Evolutionary conservation across 2,113 vertebrate species (phyloP).

Genomic region (Engystomops pustulosus): DNA sequence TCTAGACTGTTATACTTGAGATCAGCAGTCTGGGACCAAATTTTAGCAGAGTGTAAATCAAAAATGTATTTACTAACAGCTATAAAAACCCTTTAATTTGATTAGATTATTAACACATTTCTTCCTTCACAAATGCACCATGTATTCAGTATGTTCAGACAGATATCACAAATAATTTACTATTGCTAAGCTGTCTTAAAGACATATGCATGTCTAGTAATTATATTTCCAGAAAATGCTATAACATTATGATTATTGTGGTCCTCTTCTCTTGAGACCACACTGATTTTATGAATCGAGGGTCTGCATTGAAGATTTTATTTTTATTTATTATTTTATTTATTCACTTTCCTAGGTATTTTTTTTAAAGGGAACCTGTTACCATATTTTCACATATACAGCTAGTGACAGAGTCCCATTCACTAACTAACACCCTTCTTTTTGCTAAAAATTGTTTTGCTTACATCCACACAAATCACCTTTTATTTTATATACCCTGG

Average conservation of each 20-base stretch:
- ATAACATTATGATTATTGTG: background rate
- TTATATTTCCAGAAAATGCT: background rate
- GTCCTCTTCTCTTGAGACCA: background rate
- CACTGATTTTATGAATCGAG: no score
- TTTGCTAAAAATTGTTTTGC: no score
- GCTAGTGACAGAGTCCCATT: no score
- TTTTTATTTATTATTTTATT: no score
- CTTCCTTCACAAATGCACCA: background rate
- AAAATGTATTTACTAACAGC: background rate
- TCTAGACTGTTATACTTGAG: background rate
- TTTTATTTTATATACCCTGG: no score
- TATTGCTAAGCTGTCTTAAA: background rate
- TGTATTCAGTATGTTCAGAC: no score
- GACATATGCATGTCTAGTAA: background rate
- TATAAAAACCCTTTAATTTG: background rate
- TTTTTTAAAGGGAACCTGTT: no score
- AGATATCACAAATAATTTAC: background rate
- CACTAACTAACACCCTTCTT: no score
- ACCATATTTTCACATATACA: no score
- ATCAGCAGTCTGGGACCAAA: background rate
- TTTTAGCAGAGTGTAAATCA: background rate
- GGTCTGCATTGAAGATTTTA: no score
- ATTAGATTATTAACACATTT: background rate
- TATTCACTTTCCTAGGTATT: no score
- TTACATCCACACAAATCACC: no score